Evolutionary conservation across 2,113 vertebrate genomes (phyloP).

Genomic region (Fregetta grallaria): DNA sequence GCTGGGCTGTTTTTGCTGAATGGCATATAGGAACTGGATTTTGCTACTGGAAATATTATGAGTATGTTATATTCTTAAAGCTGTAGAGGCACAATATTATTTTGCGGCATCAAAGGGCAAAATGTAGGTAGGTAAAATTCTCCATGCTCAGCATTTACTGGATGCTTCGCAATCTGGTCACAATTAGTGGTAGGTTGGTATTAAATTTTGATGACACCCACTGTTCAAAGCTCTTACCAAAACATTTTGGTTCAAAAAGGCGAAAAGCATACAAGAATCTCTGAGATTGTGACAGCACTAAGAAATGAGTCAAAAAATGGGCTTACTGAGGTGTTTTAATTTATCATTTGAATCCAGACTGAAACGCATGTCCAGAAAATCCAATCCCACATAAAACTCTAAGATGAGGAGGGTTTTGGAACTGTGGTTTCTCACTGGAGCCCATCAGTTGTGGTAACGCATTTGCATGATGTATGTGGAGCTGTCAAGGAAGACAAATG

Average conservation of each 20-base stretch:
- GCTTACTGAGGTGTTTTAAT: background rate
- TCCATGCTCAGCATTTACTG: background rate
- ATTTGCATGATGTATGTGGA: slow-evolving; percentile 15
- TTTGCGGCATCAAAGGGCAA: background rate
- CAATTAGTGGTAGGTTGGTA: background rate
- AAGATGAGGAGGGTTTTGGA: slow-evolving; percentile 20
- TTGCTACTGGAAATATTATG: background rate
- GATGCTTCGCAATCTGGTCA: background rate
- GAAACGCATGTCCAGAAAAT: background rate
- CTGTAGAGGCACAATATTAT: background rate
- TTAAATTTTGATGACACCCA: background rate
- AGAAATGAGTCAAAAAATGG: background rate
- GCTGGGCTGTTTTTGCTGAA: background rate
- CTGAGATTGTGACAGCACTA: background rate
- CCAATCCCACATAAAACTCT: background rate
- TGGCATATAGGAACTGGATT: background rate
- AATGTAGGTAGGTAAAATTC: background rate
- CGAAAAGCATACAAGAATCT: background rate
- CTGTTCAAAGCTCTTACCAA: background rate
- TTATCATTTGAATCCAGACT: background rate
- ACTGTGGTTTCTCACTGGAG: background rate
- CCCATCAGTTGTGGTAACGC: background rate
- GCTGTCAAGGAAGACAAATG: slow-evolving; percentile 41
- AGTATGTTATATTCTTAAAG: background rate
- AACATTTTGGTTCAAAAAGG: background rate